Conservation (phyloP, 2,113 vertebrate genomes). For the Pseudopipra pipra region DNA sequence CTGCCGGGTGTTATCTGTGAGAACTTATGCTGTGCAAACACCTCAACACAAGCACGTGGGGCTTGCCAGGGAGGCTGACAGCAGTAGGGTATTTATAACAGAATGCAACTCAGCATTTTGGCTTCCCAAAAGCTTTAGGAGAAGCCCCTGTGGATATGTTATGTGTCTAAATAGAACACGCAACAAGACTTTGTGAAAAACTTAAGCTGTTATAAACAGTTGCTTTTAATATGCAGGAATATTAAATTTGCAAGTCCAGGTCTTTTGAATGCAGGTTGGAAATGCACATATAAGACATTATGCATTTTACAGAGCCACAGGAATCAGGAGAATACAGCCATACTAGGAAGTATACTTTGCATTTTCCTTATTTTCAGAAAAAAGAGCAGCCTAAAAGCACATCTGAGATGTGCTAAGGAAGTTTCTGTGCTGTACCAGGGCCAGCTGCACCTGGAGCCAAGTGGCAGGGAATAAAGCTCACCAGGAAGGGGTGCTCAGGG, state of each 20-base stretch:
- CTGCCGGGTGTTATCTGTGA: not conserved
- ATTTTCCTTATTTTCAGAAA: not conserved
- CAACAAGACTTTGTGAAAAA: not conserved
- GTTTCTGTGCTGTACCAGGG: not conserved
- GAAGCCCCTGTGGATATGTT: not conserved
- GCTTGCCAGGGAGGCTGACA: not conserved
- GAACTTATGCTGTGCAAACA: not conserved
- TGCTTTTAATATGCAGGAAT: not conserved
- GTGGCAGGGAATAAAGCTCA: not conserved
- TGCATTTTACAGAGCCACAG: not conserved
- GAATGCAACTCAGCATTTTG: not conserved
- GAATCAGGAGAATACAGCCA: not conserved
- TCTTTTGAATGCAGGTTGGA: not conserved
- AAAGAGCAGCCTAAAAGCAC: not conserved
- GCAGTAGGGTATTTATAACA: not conserved
- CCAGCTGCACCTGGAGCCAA: not conserved
- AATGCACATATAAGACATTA: not conserved
- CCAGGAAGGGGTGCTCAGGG: rapidly evolving
- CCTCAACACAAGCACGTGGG: not conserved
- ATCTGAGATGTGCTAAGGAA: not conserved
- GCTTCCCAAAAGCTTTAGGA: not conserved
- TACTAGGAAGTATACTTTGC: not conserved
- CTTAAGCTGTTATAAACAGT: not conserved
- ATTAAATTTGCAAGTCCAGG: not conserved
- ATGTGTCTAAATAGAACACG: not conserved